Evolutionary conservation across 2,888 invertebrate species (phyloP).

Genomic region (Salpingus planirostris): DNA sequence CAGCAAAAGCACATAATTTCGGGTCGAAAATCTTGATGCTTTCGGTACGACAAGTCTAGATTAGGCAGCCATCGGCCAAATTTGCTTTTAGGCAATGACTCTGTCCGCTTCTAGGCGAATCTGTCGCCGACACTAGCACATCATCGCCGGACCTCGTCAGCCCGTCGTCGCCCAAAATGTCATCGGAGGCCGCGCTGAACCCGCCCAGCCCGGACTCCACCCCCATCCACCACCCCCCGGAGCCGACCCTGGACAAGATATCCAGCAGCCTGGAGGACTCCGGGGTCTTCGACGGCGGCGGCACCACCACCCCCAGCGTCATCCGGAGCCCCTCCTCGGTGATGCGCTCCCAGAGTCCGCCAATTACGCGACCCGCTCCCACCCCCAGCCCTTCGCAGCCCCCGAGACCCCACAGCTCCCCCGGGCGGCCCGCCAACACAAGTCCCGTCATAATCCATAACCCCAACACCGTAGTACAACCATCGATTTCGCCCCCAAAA

Average conservation of each 20-base stretch:
- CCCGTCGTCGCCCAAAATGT: conserved; percentile 76
- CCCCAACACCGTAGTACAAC: conserved; percentile 27
- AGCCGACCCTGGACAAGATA: conserved; percentile 47
- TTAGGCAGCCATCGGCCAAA: conserved; percentile 36
- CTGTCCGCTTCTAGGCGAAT: conserved; percentile 66
- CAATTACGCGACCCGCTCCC: conserved; percentile 29
- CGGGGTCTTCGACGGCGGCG: conserved; percentile 47
- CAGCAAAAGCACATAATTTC: conserved; percentile 5
- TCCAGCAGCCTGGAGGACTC: conserved; percentile 45
- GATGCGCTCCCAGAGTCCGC: conserved; percentile 38
- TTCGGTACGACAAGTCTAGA: conserved; percentile 23
- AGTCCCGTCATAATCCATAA: conserved; percentile 37
- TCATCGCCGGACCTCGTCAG: conserved; percentile 81
- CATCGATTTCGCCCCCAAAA: conserved; percentile 24
- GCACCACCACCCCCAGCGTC: conserved; percentile 35
- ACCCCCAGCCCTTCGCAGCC: conserved; percentile 37
- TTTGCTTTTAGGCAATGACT: conserved; percentile 40
- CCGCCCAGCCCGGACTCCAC: conserved; percentile 54
- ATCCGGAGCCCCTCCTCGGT: conserved; percentile 33
- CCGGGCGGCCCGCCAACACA: conserved; percentile 35
- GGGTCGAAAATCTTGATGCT: conserved; percentile 1
- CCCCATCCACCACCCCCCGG: conserved; percentile 43
- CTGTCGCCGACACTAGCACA: conserved; percentile 87
- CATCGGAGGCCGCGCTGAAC: conserved; percentile 50
- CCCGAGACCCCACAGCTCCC: conserved; percentile 40